Base-by-base conservation (phyloP, 2,888 invertebrate genomes). In the Teleiodes luculella region DNA sequence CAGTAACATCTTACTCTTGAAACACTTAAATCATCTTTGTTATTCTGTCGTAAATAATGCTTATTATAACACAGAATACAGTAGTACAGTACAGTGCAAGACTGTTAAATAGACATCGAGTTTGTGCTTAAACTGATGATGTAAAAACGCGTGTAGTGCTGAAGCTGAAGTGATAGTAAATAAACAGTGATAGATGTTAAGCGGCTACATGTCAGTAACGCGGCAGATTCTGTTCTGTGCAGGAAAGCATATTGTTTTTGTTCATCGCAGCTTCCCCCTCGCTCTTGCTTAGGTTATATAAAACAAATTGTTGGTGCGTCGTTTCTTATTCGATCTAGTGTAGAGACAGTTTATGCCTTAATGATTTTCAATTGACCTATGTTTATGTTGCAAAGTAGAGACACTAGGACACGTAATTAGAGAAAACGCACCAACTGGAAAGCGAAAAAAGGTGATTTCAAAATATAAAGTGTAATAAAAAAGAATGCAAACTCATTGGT, bases 401-500 rank as follows among this genome's bases (percentile, higher is more conserved):
- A 31, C n/a, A 11, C 5, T 33, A 18, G 11, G 10, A 11, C 5
- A 49, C 24, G 37, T 13, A 14, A 24, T 41, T 31, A 51, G 52
- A 53, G 52, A 56, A 28, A 49, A 45, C 56, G 35, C 49, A 46
- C 56, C 53, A 39, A 45, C 31, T 50, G 5, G n/a, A n/a, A 54
- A 52, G 54, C 53, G 45, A 43, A 48, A 45, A 46, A 53, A 45
- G n/a, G n/a, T 41, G 16, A 45, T 31, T 39, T 20, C 16, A 11
- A 41, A 52, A 41, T 33, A 37, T 20, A 58, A 56, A 56, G 67
- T 58, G 11, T 62, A 52, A 65, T 67, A 69, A 61, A 59, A 58
- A 63, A 68, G 62, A 59, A 59, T 55, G 74, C 72, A 78, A 84
- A 84, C 88, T 89, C 90, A 90, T 89, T 89, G 72, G 65, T 75